Percentiles rank a stretch among this genome's conserved stretches.
phyloP scores from a whole-genome alignment of 1,140 invertebrate species.

The Stegodyphus dumicola region DNA sequence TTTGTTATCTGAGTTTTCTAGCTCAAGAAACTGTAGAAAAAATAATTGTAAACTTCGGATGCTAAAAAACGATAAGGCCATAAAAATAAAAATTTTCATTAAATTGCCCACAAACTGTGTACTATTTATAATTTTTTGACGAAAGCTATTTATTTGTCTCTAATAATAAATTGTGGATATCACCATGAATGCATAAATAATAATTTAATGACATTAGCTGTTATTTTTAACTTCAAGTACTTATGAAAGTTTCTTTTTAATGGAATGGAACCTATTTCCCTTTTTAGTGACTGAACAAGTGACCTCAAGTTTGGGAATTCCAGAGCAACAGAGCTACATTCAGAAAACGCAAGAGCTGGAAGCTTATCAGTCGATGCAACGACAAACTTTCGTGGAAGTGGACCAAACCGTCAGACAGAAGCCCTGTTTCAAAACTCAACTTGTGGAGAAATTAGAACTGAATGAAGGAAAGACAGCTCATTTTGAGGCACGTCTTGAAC shows the following conservation, averaged over 20 bases:
- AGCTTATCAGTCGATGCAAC: conserved; percentile 74
- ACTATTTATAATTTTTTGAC: too few relatives aligned
- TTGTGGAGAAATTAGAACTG: conserved; percentile 85
- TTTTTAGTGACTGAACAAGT: conserved; percentile 78
- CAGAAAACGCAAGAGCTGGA: conserved; percentile 93
- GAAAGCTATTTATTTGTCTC: too few relatives aligned
- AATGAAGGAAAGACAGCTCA: conserved; percentile 94
- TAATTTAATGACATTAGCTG: too few relatives aligned
- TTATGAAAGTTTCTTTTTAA: neutral
- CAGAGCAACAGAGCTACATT: conserved; percentile 92
- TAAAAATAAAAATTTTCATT: too few relatives aligned
- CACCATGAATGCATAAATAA: too few relatives aligned
- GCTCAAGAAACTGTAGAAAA: too few relatives aligned
- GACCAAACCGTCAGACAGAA: conserved; percentile 42
- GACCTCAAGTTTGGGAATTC: conserved; percentile 86
- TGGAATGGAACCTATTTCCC: conserved; percentile 6
- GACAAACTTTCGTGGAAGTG: conserved; percentile 55
- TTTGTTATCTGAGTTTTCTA: too few relatives aligned
- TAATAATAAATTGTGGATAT: too few relatives aligned
- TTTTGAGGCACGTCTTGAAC: conserved; percentile 94
- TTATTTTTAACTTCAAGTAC: neutral
- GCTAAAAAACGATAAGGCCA: too few relatives aligned
- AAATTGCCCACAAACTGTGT: too few relatives aligned
- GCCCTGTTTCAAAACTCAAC: conserved; percentile 90
- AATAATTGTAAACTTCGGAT: too few relatives aligned